A percentile compares a stretch with the other conserved stretches of the same genome.
Evolutionary conservation across 2,888 invertebrate species (phyloP).

Genomic region (Phyllotreta cruciferae): DNA sequence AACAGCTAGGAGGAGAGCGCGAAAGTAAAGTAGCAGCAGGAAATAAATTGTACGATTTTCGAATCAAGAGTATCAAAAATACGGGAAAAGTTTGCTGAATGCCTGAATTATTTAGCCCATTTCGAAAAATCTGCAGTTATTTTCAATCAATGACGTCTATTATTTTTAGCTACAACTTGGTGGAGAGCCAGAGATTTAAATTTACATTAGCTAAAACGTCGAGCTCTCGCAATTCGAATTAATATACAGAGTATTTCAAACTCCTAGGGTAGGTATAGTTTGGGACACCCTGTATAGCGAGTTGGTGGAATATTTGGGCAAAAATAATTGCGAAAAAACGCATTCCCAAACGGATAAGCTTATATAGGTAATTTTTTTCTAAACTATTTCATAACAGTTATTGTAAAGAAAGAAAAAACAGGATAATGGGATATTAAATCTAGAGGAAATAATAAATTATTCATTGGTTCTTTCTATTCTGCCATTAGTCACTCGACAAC

Average conservation of each 20-base stretch:
- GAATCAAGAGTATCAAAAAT: too few relatives aligned
- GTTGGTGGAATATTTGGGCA: too few relatives aligned
- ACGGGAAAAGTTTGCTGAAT: too few relatives aligned
- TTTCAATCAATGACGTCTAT: background rate
- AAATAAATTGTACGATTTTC: too few relatives aligned
- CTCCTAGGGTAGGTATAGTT: too few relatives aligned
- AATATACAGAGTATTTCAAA: too few relatives aligned
- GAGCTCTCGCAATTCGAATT: too few relatives aligned
- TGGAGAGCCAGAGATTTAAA: constrained; percentile 4
- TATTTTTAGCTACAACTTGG: constrained; percentile 5
- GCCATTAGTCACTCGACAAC: constrained; percentile 12
- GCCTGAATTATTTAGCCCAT: background rate
- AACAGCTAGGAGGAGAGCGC: too few relatives aligned
- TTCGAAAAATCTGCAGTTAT: background rate
- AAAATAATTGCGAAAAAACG: too few relatives aligned
- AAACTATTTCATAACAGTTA: background rate
- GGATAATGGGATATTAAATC: constrained; percentile 13
- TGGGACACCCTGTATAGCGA: too few relatives aligned
- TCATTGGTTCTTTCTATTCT: constrained; percentile 13
- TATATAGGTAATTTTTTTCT: background rate
- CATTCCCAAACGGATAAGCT: too few relatives aligned
- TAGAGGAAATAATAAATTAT: constrained; percentile 14
- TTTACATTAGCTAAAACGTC: background rate
- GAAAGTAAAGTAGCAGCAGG: too few relatives aligned
- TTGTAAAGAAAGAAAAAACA: background rate